These are phyloP conservation scores for Squalus acanthias DNA, from an alignment of 2,797 vertebrate species.

Conservation along the genomic window DNA sequence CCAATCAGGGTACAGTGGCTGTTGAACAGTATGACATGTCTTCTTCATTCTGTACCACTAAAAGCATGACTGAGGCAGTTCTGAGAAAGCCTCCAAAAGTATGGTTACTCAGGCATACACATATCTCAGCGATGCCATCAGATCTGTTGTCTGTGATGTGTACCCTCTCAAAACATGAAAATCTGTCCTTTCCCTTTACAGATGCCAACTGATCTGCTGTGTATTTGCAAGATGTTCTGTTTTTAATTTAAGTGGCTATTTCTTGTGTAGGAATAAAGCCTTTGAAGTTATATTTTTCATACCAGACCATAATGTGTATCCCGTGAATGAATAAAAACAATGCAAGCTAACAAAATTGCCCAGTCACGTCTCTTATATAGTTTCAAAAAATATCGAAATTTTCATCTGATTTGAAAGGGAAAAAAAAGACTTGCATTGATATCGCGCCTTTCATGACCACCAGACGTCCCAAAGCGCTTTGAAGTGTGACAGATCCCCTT, in stretches of 20 bases:
- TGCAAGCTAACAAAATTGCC: too few relatives aligned
- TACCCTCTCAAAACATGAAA: background rate
- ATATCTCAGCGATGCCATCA: background rate
- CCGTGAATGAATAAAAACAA: too few relatives aligned
- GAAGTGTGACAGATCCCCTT: too few relatives aligned
- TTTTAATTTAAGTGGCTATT: background rate
- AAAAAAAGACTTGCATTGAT: too few relatives aligned
- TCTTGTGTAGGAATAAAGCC: background rate
- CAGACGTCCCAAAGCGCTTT: too few relatives aligned
- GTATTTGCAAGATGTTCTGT: background rate
- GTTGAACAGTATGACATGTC: background rate
- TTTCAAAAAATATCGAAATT: too few relatives aligned
- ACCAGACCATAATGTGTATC: too few relatives aligned
- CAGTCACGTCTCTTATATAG: too few relatives aligned
- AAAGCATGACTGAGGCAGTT: background rate
- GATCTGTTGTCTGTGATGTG: background rate
- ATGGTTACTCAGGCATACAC: background rate
- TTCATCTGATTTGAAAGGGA: too few relatives aligned
- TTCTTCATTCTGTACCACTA: background rate
- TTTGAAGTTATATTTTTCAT: too few relatives aligned
- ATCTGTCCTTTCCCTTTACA: background rate
- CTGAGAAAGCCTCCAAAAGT: background rate
- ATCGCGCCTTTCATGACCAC: too few relatives aligned
- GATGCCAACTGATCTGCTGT: background rate
- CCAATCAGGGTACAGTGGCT: background rate